phyloP scores from a whole-genome alignment of 1,140 invertebrate species.

The Melanaphis sacchari region DNA sequence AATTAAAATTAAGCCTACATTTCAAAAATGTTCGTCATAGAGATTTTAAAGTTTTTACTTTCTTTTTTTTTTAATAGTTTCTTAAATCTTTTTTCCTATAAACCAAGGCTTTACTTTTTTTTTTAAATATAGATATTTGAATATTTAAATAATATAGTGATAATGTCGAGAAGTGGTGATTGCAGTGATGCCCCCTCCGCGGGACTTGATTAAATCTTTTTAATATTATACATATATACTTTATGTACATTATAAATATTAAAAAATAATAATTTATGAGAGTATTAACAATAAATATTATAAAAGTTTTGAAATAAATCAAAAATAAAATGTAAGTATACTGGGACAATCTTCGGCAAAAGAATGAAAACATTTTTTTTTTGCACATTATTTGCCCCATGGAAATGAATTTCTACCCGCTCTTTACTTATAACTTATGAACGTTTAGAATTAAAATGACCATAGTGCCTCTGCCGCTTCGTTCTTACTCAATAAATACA shows the following conservation, averaged over 20 bases:
- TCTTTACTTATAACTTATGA: not conserved
- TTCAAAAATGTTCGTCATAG: no score
- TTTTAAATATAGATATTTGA: no score
- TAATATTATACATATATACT: not conserved
- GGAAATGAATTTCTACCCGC: not conserved
- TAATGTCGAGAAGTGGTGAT: no score
- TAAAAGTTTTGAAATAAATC: not conserved
- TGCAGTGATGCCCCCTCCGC: not conserved
- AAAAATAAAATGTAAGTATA: not conserved
- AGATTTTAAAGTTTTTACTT: not conserved
- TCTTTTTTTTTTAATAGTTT: not conserved
- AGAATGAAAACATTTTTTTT: not conserved
- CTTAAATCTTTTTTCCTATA: not conserved
- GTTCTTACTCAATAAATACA: not conserved
- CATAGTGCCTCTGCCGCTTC: not conserved
- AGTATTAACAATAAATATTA: not conserved
- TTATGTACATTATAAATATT: not conserved
- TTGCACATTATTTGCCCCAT: not conserved
- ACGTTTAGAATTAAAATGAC: not conserved
- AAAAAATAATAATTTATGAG: not conserved
- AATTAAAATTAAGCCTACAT: not conserved
- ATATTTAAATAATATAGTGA: not conserved
- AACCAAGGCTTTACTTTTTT: no score
- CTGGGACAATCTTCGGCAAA: not conserved
- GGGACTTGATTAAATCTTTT: not conserved